phyloP scores from a whole-genome alignment of 1,140 invertebrate species.

The Papilio aristodemus region DNA sequence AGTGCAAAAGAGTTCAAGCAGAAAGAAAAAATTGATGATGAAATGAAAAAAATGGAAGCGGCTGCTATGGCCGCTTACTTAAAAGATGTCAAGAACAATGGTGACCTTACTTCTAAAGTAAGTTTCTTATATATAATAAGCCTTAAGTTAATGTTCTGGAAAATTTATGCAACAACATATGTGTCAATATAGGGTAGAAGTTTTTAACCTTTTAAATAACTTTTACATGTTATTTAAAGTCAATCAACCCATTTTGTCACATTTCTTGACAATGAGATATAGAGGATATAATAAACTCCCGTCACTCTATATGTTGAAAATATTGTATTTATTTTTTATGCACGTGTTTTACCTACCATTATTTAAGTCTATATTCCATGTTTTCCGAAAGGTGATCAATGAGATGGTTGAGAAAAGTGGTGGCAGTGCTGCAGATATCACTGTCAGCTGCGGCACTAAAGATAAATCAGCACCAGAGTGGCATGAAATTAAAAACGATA shows the following conservation, averaged over 20 bases:
- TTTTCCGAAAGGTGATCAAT: slow-evolving; percentile 61
- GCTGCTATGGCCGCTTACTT: slow-evolving; percentile 91
- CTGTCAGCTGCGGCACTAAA: slow-evolving; percentile 34
- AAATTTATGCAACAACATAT: no score
- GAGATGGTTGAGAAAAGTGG: slow-evolving; percentile 54
- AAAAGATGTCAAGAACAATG: slow-evolving; percentile 87
- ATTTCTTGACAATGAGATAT: no score
- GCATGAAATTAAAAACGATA: slow-evolving; percentile 86
- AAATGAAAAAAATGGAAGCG: slow-evolving; percentile 94
- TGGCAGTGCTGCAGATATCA: slow-evolving; percentile 44
- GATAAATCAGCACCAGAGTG: slow-evolving; percentile 69
- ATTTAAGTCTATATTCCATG: not conserved
- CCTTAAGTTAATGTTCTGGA: no score
- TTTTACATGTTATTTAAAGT: no score
- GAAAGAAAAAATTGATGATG: slow-evolving; percentile 87
- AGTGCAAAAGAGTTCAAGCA: slow-evolving; percentile 89
- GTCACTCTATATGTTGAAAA: no score
- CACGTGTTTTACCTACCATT: no score
- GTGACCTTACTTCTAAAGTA: slow-evolving; percentile 86
- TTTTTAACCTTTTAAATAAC: no score
- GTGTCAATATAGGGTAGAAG: no score
- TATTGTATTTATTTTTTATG: no score
- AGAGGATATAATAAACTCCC: no score
- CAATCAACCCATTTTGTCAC: no score
- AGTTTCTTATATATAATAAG: slow-evolving; percentile 11